Evolutionary conservation across 2,113 vertebrate genomes (phyloP).

Genomic region (Emydura subglobosa): DNA sequence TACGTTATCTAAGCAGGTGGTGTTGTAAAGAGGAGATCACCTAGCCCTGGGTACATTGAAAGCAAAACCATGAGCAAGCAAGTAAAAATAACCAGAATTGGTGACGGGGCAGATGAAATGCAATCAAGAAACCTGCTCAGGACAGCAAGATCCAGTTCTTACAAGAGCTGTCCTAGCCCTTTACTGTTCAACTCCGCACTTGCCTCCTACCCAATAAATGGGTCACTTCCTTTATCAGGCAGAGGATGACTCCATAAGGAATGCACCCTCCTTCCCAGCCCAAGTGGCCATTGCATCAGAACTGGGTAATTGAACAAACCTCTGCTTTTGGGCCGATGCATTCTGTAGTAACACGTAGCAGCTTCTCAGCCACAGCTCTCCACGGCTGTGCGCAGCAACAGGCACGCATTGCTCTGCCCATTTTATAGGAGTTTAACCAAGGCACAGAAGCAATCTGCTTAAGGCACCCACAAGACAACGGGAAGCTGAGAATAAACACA

Average conservation of each 20-base stretch:
- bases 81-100: accelerated
- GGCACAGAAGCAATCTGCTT: not conserved
- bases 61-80: not conserved
- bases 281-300: accelerated
- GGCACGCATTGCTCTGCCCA: not conserved
- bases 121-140: not conserved
- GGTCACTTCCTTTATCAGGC: accelerated
- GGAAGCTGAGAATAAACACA: not conserved
- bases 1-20: not conserved
- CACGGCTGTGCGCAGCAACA: not conserved
- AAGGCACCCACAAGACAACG: accelerated
- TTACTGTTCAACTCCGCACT: accelerated
- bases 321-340: not conserved
- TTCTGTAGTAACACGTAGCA: not conserved
- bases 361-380: not conserved
- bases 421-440: not conserved
- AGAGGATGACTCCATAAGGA: accelerated
- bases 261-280: not conserved
- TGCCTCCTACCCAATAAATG: not conserved
- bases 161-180: not conserved
- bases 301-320: not conserved
- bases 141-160: not conserved
- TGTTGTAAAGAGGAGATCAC: not conserved
- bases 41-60: accelerated
- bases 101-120: accelerated